Conservation (phyloP, 1,140 invertebrate species). For the Trachymyrmex septentrionalis region DNA sequence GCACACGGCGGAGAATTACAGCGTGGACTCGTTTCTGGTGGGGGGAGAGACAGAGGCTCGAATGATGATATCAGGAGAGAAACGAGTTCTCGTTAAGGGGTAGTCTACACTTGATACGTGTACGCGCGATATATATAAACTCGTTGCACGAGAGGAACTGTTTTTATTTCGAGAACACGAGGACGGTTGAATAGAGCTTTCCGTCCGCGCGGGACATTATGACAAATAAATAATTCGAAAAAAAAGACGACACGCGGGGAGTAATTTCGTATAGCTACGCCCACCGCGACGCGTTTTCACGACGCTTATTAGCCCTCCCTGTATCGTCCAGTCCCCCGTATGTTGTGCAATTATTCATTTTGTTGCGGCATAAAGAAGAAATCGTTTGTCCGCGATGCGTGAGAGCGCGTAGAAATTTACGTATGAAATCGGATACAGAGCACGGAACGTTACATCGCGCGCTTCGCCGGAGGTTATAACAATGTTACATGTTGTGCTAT, state of each 20-base stretch:
- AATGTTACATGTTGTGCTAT: slow-evolving; percentile 59
- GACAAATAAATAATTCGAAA: slow-evolving; percentile 32
- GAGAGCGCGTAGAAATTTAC: not conserved
- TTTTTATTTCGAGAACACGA: slow-evolving; percentile 17
- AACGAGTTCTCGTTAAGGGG: slow-evolving; percentile 59
- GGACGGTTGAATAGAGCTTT: slow-evolving; percentile 1
- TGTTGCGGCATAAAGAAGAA: not conserved
- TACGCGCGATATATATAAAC: slow-evolving; percentile 18
- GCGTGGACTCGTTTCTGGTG: slow-evolving; percentile 44
- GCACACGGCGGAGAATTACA: slow-evolving; percentile 39
- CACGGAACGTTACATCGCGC: not conserved
- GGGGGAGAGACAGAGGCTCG: not conserved
- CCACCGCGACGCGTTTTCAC: not conserved
- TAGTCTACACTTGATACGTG: not conserved
- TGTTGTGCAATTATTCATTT: slow-evolving; percentile 1
- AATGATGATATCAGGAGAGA: slow-evolving; percentile 57
- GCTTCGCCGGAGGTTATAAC: slow-evolving; percentile 32
- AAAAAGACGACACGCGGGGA: not conserved
- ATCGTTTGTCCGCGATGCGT: slow-evolving; percentile 5
- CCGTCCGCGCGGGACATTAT: not conserved
- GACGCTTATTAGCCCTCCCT: not conserved
- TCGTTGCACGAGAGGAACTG: not conserved
- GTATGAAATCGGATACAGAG: not conserved
- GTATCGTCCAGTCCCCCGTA: too few species aligned
- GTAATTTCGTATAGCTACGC: slow-evolving; percentile 8